A percentile compares a stretch with the other conserved stretches of the same genome.
Evolutionary conservation across 1,140 invertebrate genomes (phyloP).

Genomic region (Drosophila malerkotliana): DNA sequence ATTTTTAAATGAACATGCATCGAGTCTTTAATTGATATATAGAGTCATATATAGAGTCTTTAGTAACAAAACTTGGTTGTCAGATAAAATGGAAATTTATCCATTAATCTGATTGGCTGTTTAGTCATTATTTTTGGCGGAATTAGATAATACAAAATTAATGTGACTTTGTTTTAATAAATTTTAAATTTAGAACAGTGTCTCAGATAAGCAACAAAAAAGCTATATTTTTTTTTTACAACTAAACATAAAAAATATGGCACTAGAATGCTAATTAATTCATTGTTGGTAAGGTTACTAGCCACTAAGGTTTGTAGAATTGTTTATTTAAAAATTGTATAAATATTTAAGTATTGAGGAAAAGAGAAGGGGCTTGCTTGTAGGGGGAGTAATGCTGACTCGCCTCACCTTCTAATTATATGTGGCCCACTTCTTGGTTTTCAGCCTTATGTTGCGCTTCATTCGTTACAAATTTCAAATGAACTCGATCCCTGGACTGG

Average conservation of each 20-base stretch:
- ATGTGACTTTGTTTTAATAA: neutral
- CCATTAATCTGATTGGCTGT: neutral
- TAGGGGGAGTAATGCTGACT: slow-evolving; percentile 31
- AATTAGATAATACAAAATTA: neutral
- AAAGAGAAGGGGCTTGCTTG: neutral
- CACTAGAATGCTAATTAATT: slow-evolving; percentile 71
- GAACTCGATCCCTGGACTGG: slow-evolving; percentile 44
- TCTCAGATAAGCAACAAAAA: neutral
- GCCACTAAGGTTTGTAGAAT: neutral
- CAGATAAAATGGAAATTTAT: slow-evolving; percentile 6
- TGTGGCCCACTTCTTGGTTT: slow-evolving; percentile 38
- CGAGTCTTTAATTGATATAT: neutral
- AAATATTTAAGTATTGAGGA: slow-evolving; percentile 26
- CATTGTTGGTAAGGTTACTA: slow-evolving; percentile 39
- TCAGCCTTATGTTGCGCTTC: slow-evolving; percentile 13
- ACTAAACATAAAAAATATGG: slow-evolving; percentile 48
- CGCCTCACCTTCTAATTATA: slow-evolving; percentile 56
- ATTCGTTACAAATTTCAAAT: slow-evolving; percentile 69
- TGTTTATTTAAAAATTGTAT: slow-evolving; percentile 17
- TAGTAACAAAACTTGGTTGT: slow-evolving; percentile 5
- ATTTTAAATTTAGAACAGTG: neutral
- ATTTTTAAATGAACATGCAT: neutral
- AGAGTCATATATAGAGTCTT: too few species aligned
- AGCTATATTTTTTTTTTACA: slow-evolving; percentile 32
- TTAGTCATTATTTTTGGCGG: neutral